Conservation (phyloP, 2,113 vertebrate species). For the Osmerus mordax region DNA sequence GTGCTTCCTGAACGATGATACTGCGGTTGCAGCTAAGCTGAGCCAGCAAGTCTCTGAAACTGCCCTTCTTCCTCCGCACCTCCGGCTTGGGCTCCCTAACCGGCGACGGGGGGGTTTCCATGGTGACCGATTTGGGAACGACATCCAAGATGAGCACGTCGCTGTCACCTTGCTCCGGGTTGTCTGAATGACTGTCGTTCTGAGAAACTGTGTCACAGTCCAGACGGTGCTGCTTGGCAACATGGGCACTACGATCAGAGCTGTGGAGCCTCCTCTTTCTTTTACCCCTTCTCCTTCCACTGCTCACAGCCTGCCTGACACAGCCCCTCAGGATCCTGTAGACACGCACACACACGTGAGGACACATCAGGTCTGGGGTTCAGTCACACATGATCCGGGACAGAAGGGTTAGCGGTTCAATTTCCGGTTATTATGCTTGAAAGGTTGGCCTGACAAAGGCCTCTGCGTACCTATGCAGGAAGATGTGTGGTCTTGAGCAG, state of each 20-base stretch:
- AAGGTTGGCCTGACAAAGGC: neutral
- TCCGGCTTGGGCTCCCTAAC: neutral
- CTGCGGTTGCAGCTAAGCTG: slow-evolving; percentile 48
- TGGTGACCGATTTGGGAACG: neutral
- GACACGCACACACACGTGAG: neutral
- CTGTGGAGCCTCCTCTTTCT: slow-evolving; percentile 16
- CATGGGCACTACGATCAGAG: neutral
- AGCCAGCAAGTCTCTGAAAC: slow-evolving; percentile 49
- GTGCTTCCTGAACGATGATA: slow-evolving; percentile 47
- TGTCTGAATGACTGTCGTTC: slow-evolving; percentile 37
- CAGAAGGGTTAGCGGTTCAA: neutral
- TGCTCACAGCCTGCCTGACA: neutral
- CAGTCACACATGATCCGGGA: neutral
- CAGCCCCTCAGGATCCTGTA: slow-evolving; percentile 43
- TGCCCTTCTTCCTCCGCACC: neutral
- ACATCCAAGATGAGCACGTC: neutral
- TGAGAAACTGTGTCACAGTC: slow-evolving; percentile 4
- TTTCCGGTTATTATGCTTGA: neutral
- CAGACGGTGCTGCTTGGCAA: slow-evolving; percentile 1
- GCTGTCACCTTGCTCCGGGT: too few relatives aligned
- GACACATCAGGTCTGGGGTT: neutral
- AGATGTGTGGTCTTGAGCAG: slow-evolving; percentile 43
- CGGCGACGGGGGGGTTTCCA: neutral
- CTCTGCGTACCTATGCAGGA: slow-evolving; percentile 48
- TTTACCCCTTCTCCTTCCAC: slow-evolving; percentile 24